Conservation (phyloP, 2,113 vertebrate species). For the Chelonoidis abingdonii region DNA sequence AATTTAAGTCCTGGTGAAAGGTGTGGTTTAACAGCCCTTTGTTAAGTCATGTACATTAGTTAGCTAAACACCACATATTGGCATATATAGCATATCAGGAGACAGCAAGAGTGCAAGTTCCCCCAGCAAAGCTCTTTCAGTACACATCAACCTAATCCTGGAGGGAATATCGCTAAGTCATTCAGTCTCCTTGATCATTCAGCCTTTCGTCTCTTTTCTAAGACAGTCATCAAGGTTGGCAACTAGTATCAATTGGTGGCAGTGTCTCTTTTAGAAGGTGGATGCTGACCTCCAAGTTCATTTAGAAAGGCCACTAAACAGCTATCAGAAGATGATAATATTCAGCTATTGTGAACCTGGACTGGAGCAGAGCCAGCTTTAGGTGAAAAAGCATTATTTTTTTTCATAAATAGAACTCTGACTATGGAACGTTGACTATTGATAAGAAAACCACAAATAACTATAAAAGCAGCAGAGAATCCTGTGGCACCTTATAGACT, state of each 20-base stretch:
- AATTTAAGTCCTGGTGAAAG: background rate
- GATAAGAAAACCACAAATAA: background rate
- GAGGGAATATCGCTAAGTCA: background rate
- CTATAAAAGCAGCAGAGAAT: no score
- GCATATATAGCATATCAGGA: background rate
- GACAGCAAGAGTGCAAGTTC: background rate
- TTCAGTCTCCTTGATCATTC: background rate
- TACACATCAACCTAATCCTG: background rate
- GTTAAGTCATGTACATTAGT: background rate
- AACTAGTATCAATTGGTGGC: background rate
- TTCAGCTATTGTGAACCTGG: background rate
- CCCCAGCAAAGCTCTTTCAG: background rate
- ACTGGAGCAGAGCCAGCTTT: background rate
- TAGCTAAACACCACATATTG: background rate
- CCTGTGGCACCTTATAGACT: no score
- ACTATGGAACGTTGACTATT: background rate
- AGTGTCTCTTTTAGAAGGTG: background rate
- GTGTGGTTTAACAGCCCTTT: background rate
- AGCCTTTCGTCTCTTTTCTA: background rate
- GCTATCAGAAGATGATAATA: background rate
- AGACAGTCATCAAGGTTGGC: background rate
- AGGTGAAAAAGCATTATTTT: background rate
- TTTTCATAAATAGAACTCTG: background rate
- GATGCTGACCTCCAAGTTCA: background rate
- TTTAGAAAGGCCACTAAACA: background rate